Evolutionary conservation across 2,113 vertebrate species (phyloP).

Genomic region (Entomyzon cyanotis): DNA sequence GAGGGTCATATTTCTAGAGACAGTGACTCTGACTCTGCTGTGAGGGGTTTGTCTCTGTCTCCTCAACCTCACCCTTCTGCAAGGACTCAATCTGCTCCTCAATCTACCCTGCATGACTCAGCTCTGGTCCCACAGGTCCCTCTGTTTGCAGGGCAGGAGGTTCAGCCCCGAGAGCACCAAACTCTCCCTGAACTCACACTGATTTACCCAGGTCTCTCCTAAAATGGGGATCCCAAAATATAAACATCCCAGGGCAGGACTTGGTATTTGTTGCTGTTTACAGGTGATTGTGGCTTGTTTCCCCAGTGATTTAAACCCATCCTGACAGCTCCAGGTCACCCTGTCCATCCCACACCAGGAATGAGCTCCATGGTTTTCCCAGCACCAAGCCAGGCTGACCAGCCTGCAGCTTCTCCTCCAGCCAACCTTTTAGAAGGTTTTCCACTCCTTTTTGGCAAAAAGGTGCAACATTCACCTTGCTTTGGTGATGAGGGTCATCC

Average conservation of each 20-base stretch:
- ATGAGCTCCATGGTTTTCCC: accelerated
- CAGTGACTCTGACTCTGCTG: neutral
- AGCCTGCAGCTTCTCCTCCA: neutral
- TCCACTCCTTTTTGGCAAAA: neutral
- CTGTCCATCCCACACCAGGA: neutral
- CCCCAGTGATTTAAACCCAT: accelerated
- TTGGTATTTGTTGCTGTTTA: neutral
- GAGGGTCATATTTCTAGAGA: neutral
- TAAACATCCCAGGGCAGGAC: neutral
- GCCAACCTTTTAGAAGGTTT: too few species aligned
- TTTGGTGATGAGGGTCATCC: accelerated
- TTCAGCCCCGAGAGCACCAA: accelerated
- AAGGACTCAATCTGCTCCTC: neutral
- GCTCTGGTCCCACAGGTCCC: neutral
- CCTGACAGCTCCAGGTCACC: neutral
- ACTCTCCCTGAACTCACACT: neutral
- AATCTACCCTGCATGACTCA: neutral
- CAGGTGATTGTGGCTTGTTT: accelerated
- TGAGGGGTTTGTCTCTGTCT: neutral
- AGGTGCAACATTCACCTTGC: neutral
- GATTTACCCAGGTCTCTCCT: neutral
- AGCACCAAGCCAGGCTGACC: neutral
- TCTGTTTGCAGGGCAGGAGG: neutral
- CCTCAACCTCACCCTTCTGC: accelerated
- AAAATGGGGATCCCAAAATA: accelerated